Conservation (phyloP, 92 coral and sea anemone species). For the Parazoanthus darwini region DNA sequence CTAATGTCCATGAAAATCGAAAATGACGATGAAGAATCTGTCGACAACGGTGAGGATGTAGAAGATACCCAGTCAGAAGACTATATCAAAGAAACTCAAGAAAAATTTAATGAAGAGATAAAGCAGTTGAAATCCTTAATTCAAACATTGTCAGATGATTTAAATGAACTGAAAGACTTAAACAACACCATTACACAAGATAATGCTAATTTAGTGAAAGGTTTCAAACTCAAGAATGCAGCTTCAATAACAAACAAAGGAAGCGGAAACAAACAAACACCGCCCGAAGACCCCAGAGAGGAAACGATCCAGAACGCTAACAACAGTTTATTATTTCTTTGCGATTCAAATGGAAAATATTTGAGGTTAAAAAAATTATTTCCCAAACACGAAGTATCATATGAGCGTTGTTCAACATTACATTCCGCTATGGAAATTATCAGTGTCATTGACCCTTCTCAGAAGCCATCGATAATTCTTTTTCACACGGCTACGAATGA, state of each 20-base stretch:
- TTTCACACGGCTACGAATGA: slow-evolving; percentile 27
- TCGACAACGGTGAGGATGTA: not conserved
- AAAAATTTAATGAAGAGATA: not conserved
- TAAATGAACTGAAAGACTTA: slow-evolving; percentile 4
- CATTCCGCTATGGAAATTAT: slow-evolving; percentile 14
- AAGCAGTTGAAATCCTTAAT: not conserved
- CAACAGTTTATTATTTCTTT: no score
- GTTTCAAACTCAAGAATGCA: not conserved
- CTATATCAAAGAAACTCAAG: not conserved
- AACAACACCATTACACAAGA: slow-evolving; percentile 17
- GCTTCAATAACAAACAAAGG: not conserved
- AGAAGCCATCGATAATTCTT: slow-evolving; percentile 20
- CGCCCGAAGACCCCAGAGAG: not conserved
- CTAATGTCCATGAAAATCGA: not conserved
- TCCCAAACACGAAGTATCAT: slow-evolving; percentile 21
- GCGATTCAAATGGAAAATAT: no score
- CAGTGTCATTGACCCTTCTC: slow-evolving; percentile 25
- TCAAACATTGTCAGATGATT: slow-evolving; percentile 7
- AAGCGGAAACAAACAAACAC: not conserved
- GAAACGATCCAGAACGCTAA: no score
- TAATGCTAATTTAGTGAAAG: not conserved
- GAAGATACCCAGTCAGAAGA: not conserved
- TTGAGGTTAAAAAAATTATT: not conserved
- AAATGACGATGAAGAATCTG: not conserved
- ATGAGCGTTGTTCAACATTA: slow-evolving; percentile 27